Evolutionary conservation across 2,113 vertebrate species (phyloP), one percentile per base, ranked within the genome.

Genomic region (Rhineura floridana): DNA sequence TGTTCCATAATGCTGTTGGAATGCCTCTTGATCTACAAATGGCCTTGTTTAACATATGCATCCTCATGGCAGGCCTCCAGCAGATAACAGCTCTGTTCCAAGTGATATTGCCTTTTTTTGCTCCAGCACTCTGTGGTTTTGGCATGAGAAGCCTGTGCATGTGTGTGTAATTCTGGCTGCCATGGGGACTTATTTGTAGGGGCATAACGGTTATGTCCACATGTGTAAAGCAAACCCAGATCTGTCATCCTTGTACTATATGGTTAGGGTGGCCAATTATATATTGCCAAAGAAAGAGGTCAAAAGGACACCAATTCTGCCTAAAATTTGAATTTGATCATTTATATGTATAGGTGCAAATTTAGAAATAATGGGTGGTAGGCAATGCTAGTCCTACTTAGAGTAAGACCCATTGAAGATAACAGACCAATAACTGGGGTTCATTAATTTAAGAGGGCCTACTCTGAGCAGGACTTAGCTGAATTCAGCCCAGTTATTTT

Each of bases 1-100:
- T 72, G 33, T 81, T 55, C 63, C 67, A 36, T 70, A 87, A 55
- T 59, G 28, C 77, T 42, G 19, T 44, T 44, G 48, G 85, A 80
- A 86, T 86, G 73, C 73, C 55, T 33, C 55, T 23, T 87, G 77
- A 81, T 70, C 85, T 52, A 70, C 67, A 87, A 81, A 59, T 44
- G 77, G 46, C 39, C 48, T 81, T 81, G 36, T 87, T 81, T 48
- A 75, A n/a, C 23, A 39, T 55, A 63, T 62, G 25, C 21, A 50
- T 75, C n/a, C 55, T 62, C 36, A 52, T 65, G 46, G 28, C 25
- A 83, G 25, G 25, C 46, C 0, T 76, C 70, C 19, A 77, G 46
- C 46, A 83, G 80, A 75, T 83, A 88, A 67, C 21, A 88, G 25
- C 44, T 13, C 5, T 39, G 55, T n/a, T 72, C 21, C n/a, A 52